phyloP scores from a whole-genome alignment of 2,113 vertebrate species.

The Psammodynastes pulverulentus region DNA sequence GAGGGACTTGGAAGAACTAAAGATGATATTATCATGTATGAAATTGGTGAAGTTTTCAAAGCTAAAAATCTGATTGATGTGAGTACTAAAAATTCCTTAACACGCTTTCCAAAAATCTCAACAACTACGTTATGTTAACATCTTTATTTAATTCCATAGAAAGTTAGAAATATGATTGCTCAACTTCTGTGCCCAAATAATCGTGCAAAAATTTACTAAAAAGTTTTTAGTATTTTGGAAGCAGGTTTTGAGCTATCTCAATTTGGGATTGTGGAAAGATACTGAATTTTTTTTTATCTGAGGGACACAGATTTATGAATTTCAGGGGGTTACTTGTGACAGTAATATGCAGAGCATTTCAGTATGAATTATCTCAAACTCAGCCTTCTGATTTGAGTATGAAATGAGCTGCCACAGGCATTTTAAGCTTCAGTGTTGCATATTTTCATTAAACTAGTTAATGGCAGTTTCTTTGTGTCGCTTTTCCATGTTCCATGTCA shows the following conservation, averaged over 20 bases:
- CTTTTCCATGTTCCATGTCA: neutral
- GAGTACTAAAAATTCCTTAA: conserved; percentile 48
- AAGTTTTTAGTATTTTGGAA: neutral
- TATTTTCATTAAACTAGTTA: neutral
- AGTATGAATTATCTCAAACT: neutral
- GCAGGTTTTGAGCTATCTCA: neutral
- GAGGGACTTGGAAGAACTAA: conserved; percentile 92
- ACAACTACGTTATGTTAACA: neutral
- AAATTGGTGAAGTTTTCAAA: conserved; percentile 89
- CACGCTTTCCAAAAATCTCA: neutral
- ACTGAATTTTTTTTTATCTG: neutral
- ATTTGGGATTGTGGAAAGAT: neutral
- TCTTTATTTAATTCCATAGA: neutral
- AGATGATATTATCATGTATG: conserved; percentile 90
- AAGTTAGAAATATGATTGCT: neutral
- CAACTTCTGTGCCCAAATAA: neutral
- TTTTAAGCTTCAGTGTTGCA: neutral
- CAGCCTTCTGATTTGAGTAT: neutral
- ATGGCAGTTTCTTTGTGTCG: neutral
- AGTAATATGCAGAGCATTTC: neutral
- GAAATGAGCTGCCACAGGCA: neutral
- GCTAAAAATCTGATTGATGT: conserved; percentile 94
- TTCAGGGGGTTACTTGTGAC: neutral
- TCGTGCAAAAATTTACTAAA: neutral
- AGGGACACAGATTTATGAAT: neutral